These are phyloP conservation scores for Steinernema scapterisci DNA, from an alignment of 2,888 invertebrate genomes.

Conservation along the genomic window DNA sequence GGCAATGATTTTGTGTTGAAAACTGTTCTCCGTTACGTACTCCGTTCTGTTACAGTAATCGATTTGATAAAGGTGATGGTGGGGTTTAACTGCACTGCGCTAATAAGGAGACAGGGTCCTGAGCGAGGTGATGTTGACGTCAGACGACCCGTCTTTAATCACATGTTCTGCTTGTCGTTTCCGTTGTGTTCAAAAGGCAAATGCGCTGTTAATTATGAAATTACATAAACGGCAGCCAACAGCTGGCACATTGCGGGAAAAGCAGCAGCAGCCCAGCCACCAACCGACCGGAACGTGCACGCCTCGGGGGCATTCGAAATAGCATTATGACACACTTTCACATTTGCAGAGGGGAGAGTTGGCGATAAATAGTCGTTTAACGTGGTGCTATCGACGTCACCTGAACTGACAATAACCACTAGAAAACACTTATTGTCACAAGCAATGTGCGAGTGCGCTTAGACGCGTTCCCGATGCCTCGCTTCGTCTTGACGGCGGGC, in stretches of 20 bases:
- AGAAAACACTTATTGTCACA: conserved; percentile 16
- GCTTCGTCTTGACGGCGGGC: not conserved
- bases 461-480: not conserved
- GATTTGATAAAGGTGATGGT: not conserved
- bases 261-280: no score
- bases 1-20: no score
- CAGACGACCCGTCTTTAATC: not conserved
- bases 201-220: no score
- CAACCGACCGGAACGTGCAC: no score
- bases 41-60: not conserved
- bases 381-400: conserved; percentile 15
- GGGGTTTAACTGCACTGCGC: no score
- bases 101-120: no score
- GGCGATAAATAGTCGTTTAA: conserved; percentile 3
- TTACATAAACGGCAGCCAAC: no score
- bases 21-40: no score
- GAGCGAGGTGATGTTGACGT: not conserved
- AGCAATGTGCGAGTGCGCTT: not conserved
- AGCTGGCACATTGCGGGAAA: no score
- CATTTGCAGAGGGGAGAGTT: not conserved
- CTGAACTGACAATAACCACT: conserved; percentile 15
- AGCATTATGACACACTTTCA: no score
- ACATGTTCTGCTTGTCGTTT: conserved; percentile 9
- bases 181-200: not conserved
- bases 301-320: no score